phyloP scores from a whole-genome alignment of 2,113 vertebrate species.

The Malurus elegans region DNA sequence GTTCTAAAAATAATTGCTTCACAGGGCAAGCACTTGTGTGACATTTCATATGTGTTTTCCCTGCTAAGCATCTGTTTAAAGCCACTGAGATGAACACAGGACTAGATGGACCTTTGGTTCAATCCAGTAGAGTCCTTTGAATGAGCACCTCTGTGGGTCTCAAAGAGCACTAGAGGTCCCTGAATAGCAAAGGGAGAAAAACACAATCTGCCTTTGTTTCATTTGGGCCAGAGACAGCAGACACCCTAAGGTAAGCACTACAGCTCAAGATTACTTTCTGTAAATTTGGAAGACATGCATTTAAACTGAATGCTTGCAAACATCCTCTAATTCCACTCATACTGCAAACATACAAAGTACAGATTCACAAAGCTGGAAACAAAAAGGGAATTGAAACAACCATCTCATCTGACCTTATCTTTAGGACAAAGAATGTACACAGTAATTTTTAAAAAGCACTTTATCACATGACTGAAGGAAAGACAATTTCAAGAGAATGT shows the following conservation, averaged over 20 bases:
- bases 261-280: not conserved
- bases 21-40: not conserved
- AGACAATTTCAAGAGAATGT: not conserved
- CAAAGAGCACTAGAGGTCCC: not conserved
- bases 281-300: not conserved
- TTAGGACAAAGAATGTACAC: not conserved
- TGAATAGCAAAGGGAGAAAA: not conserved
- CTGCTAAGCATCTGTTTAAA: not conserved
- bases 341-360: not conserved
- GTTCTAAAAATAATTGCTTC: conserved; percentile 31
- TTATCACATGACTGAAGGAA: not conserved
- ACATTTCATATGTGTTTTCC: not conserved
- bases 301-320: not conserved
- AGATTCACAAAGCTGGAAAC: not conserved
- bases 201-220: not conserved
- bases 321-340: not conserved
- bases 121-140: not conserved
- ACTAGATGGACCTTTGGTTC: not conserved
- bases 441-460: not conserved
- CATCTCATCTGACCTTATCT: conserved; percentile 15
- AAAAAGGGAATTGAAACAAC: conserved; percentile 34
- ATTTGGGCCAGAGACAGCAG: not conserved
- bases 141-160: not conserved
- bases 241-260: not conserved
- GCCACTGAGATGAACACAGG: not conserved